Evolutionary conservation across 2,888 invertebrate genomes (phyloP), one percentile per base, ranked within the genome.

Genomic region (Branchinecta sandiegonensis): DNA sequence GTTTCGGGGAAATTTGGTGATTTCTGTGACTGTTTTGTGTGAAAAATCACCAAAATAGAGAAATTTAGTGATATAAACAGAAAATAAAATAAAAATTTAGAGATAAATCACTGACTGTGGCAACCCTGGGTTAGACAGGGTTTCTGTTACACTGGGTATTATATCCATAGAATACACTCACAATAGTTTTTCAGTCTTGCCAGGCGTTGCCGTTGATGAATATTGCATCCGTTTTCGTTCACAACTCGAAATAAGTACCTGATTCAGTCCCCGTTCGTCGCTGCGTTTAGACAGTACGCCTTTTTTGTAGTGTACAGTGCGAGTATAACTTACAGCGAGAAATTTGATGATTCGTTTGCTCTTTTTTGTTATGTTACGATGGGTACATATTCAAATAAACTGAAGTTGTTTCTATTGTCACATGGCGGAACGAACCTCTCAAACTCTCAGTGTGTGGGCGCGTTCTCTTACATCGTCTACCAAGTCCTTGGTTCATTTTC

Each of bases 241-340:
- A 56, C 17, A 56, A 56, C 56, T 56, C 56, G 56, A 56, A 14
- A 56, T 56, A 56, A 56, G 56, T 56, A 56, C 56, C 56, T 56
- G 56, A 56, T 8, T 56, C 17, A n/a, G 17, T 14, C 17, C n/a
- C 56, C 56, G n/a, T 14, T 17, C n/a, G 14, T 14, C n/a, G 17
- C 56, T 14, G 56, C 17, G n/a, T 56, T 17, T 17, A 10, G n/a
- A 56, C 56, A 14, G n/a, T 17, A 8, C 56, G 14, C 14, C 56
- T 17, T 17, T 17, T 17, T 56, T 56, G 56, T 56, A 17, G 17
- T 56, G 56, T 56, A 14, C n/a, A 14, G n/a, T 56, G 14, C 56
- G 17, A 14, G 56, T 56, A 10, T 14, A 56, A 56, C n/a, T 14
- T n/a, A 56, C n/a, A 14, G n/a, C 17, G n/a, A 17, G 14, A 56